These are phyloP conservation scores for Trimorus sp. DNA, from an alignment of 2,888 invertebrate species.

Conservation along the genomic window DNA sequence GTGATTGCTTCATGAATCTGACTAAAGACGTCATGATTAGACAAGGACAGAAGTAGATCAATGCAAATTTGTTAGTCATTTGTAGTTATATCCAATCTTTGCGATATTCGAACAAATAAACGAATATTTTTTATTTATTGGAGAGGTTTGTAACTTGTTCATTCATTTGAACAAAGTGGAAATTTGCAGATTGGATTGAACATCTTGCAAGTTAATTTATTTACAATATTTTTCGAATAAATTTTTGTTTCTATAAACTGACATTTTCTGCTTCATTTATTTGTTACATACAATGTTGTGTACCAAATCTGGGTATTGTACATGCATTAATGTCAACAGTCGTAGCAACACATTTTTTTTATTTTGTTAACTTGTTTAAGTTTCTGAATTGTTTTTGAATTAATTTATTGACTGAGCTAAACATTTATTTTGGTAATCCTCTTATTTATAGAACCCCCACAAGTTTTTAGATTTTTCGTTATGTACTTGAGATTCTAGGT, in stretches of 20 bases:
- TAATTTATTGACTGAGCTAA: too few relatives aligned
- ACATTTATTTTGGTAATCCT: too few relatives aligned
- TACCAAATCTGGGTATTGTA: too few relatives aligned
- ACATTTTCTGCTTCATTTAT: constrained; percentile 1
- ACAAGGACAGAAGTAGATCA: constrained; percentile 42
- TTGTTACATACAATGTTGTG: background rate
- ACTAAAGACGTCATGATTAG: constrained; percentile 33
- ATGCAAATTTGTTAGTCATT: constrained; percentile 43
- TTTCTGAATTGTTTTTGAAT: too few relatives aligned
- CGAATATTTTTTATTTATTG: constrained; percentile 45
- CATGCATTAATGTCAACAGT: too few relatives aligned
- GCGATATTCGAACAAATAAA: constrained; percentile 39
- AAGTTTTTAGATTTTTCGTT: too few relatives aligned
- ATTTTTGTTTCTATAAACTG: constrained; percentile 32
- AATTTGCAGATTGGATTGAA: constrained; percentile 14
- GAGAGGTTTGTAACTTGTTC: constrained; percentile 34
- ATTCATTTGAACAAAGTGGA: constrained; percentile 21
- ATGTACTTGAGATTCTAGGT: too few relatives aligned
- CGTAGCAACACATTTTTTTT: too few relatives aligned
- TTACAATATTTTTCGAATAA: constrained; percentile 43
- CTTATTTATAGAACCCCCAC: too few relatives aligned
- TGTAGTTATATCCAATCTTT: constrained; percentile 22
- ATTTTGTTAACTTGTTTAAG: too few relatives aligned
- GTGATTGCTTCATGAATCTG: constrained; percentile 34
- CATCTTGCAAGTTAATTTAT: constrained; percentile 34